phyloP scores from a whole-genome alignment of 2,888 invertebrate species.

The Beris chalybata region DNA sequence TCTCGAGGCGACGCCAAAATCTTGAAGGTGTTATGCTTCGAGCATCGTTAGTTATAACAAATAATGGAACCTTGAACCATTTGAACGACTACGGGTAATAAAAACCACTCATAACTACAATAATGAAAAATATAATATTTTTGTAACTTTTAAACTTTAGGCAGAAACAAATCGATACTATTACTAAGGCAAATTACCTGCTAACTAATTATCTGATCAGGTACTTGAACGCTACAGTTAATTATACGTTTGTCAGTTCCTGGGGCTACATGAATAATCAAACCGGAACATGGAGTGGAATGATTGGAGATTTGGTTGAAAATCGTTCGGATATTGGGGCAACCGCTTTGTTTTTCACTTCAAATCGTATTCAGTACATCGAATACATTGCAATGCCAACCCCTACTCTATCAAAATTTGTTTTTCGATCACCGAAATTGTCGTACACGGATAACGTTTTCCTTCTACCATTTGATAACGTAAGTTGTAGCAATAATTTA shows the following conservation, averaged over 20 bases:
- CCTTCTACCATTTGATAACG: slow-evolving; percentile 67
- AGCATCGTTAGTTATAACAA: slow-evolving; percentile 63
- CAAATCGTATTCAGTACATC: slow-evolving; percentile 63
- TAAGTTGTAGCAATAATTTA: slow-evolving; percentile 45
- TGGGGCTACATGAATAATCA: slow-evolving; percentile 65
- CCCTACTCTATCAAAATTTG: slow-evolving; percentile 68
- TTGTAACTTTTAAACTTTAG: slow-evolving; percentile 42
- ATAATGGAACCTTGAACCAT: slow-evolving; percentile 63
- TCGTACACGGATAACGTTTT: slow-evolving; percentile 74
- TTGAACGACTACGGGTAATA: slow-evolving; percentile 61
- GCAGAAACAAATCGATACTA: slow-evolving; percentile 61
- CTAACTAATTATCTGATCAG: slow-evolving; percentile 62
- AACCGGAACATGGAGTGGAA: slow-evolving; percentile 64
- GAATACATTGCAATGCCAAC: slow-evolving; percentile 71
- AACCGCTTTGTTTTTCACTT: slow-evolving; percentile 66
- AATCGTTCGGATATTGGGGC: slow-evolving; percentile 67
- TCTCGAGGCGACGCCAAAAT: slow-evolving; percentile 55
- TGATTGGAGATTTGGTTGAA: slow-evolving; percentile 64
- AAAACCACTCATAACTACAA: neutral
- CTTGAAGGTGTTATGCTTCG: slow-evolving; percentile 57
- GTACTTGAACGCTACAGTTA: slow-evolving; percentile 62
- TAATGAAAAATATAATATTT: neutral
- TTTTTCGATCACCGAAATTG: slow-evolving; percentile 72
- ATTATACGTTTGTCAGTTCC: slow-evolving; percentile 59
- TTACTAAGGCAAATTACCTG: slow-evolving; percentile 66